A percentile compares a stretch with the other conserved stretches of the same genome.
These are phyloP conservation scores for Rousettus leschenaultii DNA, from an alignment of 2,113 vertebrate genomes.

Conservation along the genomic window DNA sequence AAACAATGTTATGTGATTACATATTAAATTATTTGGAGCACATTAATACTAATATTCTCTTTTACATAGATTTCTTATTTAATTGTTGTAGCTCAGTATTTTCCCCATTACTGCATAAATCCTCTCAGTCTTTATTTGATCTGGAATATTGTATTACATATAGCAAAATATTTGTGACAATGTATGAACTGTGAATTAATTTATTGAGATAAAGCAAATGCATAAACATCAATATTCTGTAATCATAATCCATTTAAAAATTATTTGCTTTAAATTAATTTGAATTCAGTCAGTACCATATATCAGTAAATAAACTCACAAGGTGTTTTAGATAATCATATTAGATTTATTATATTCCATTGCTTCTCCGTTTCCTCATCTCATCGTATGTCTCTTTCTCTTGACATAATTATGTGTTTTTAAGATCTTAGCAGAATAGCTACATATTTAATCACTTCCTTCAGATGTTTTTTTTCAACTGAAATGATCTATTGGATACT, in stretches of 20 bases:
- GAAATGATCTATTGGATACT: background rate
- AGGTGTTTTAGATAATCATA: background rate
- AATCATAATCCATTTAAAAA: background rate
- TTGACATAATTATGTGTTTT: background rate
- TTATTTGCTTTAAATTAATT: background rate
- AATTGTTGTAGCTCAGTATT: background rate
- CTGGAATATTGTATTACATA: background rate
- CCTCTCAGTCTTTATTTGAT: background rate
- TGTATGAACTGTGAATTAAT: background rate
- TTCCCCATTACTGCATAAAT: background rate
- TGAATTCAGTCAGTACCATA: background rate
- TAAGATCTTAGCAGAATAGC: background rate
- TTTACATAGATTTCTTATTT: background rate
- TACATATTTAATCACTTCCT: background rate
- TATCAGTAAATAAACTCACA: background rate
- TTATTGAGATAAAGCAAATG: background rate
- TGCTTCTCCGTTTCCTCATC: background rate
- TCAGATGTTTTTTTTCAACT: background rate
- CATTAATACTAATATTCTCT: background rate
- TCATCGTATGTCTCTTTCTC: background rate
- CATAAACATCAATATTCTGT: background rate
- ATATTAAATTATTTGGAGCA: background rate
- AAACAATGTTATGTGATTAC: background rate
- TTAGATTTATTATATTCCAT: background rate
- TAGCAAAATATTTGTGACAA: background rate